Conservation (phyloP, 2,797 vertebrate genomes). For the Spea hammondii region DNA sequence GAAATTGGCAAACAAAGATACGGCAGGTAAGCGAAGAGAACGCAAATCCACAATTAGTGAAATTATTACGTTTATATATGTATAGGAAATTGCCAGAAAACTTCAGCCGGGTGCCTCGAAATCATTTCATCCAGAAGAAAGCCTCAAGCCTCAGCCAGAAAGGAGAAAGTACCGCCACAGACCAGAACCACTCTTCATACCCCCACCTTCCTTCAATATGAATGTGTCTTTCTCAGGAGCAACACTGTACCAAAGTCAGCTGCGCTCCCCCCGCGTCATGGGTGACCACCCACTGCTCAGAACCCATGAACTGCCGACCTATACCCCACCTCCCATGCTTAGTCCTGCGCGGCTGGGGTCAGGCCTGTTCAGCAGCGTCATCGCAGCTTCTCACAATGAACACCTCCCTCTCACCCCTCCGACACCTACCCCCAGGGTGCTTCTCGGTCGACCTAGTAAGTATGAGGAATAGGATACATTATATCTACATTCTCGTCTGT, state of each 20-base stretch:
- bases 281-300: constrained; percentile 69
- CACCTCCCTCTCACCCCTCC: constrained; percentile 72
- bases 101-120: constrained; percentile 57
- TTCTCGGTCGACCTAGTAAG: constrained; percentile 76
- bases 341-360: constrained; percentile 81
- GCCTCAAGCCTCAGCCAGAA: constrained; percentile 63
- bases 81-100: constrained; percentile 69
- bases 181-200: constrained; percentile 78
- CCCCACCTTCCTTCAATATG: constrained; percentile 68
- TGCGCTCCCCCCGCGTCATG: constrained; percentile 71
- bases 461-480: constrained; percentile 33
- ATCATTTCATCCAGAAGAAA: constrained; percentile 60
- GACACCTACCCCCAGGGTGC: constrained; percentile 70
- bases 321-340: constrained; percentile 88
- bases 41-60: not conserved
- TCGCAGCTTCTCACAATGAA: constrained; percentile 60
- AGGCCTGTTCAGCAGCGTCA: constrained; percentile 82
- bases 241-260: constrained; percentile 82
- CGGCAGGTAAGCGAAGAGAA: constrained; percentile 4
- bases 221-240: constrained; percentile 64
- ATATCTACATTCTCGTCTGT: not conserved
- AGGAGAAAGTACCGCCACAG: constrained; percentile 77
- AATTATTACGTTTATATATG: constrained; percentile 14
- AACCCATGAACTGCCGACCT: constrained; percentile 67
- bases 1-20: not conserved